phyloP scores from a whole-genome alignment of 2,888 invertebrate genomes.

The Eledona agricola region DNA sequence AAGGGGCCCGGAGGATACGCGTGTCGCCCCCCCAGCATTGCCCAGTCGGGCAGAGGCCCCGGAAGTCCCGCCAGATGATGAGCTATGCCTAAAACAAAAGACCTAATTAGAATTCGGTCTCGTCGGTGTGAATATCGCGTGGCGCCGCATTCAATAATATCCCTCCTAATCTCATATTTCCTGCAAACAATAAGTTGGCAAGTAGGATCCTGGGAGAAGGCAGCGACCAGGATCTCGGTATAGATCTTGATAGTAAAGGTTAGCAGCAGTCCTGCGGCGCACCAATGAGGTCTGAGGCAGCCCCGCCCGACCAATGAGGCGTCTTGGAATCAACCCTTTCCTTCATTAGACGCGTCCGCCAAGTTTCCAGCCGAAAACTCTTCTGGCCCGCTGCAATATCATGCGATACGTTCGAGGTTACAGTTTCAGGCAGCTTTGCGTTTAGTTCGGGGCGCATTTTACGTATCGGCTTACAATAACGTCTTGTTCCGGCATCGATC shows the following conservation, averaged over 20 bases:
- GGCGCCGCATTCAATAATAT: conserved; percentile 53
- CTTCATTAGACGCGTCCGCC: conserved; percentile 41
- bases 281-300: conserved; percentile 63
- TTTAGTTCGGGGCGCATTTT: conserved; percentile 50
- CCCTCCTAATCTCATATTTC: conserved; percentile 57
- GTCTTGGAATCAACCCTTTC: conserved; percentile 61
- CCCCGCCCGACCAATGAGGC: conserved; percentile 63
- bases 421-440: conserved; percentile 50
- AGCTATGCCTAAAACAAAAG: conserved; percentile 69
- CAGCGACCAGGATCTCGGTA: conserved; percentile 50
- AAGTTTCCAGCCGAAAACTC: conserved; percentile 37
- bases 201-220: conserved; percentile 36
- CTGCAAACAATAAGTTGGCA: conserved; percentile 56
- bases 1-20: conserved; percentile 66
- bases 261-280: conserved; percentile 61
- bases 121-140: conserved; percentile 14
- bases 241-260: conserved; percentile 62
- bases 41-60: conserved; percentile 73
- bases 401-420: conserved; percentile 54
- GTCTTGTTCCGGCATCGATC: conserved; percentile 48
- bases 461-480: conserved; percentile 50
- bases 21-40: conserved; percentile 60
- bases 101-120: conserved; percentile 2
- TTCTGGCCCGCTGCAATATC: conserved; percentile 52
- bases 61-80: conserved; percentile 78